Percentiles rank a stretch among this genome's conserved stretches.
phyloP scores from a whole-genome alignment of 2,797 vertebrate genomes.

The Acanthis flammea region DNA sequence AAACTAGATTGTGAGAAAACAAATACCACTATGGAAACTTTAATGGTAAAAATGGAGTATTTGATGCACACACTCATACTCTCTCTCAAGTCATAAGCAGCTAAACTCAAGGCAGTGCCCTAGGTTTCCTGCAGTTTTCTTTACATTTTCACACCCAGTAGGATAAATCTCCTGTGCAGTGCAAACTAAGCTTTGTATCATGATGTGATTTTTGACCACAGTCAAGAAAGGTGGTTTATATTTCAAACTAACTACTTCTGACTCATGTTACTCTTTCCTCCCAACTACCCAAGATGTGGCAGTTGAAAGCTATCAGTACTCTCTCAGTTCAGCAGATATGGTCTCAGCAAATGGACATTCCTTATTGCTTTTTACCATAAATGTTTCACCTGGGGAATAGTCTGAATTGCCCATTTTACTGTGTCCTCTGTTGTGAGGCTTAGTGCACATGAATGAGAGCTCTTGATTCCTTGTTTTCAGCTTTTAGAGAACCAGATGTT shows the following conservation, averaged over 20 bases:
- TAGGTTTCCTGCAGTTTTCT: not conserved
- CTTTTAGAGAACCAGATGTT: not conserved
- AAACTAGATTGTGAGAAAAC: not conserved
- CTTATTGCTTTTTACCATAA: not conserved
- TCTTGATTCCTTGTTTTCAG: not conserved
- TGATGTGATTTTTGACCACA: not conserved
- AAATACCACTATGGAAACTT: not conserved
- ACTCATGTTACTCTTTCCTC: not conserved
- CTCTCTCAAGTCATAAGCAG: not conserved
- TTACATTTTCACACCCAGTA: not conserved
- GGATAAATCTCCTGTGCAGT: not conserved
- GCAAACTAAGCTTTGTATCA: not conserved
- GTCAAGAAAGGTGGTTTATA: not conserved
- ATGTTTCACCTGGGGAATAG: not conserved
- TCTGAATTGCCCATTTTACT: not conserved
- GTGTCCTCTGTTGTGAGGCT: not conserved
- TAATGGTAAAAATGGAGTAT: not conserved
- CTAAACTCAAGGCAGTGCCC: not conserved
- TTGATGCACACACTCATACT: no score
- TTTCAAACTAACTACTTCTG: not conserved
- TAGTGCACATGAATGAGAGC: not conserved
- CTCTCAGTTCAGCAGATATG: not conserved
- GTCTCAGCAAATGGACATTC: not conserved
- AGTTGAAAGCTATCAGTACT: not conserved
- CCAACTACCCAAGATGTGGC: not conserved